phyloP scores from a whole-genome alignment of 2,113 vertebrate genomes.

The Ameiurus melas region DNA sequence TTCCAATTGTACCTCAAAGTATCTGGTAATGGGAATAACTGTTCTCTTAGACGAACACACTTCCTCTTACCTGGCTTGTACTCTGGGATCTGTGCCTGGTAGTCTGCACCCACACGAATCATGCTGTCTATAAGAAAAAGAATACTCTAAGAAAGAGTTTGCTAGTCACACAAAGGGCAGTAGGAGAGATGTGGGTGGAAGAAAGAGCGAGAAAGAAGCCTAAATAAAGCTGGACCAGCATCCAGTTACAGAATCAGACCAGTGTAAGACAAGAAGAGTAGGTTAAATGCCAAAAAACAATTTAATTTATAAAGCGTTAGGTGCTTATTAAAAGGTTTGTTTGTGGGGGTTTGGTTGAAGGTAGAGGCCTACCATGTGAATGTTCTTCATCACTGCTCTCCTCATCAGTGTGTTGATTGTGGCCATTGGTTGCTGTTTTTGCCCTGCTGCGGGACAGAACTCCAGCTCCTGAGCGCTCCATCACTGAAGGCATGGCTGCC shows the following conservation, averaged over 20 bases:
- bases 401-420: conserved; percentile 70
- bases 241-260: not conserved
- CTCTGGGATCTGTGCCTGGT: conserved; percentile 90
- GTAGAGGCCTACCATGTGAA: conserved; percentile 64
- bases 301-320: not conserved
- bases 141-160: conserved; percentile 33
- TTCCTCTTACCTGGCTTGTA: conserved; percentile 83
- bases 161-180: conserved; percentile 46
- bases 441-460: conserved; percentile 87
- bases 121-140: conserved; percentile 80
- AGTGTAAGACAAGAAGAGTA: conserved; percentile 16
- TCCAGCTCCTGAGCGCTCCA: conserved; percentile 84
- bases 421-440: conserved; percentile 83
- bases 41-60: not conserved
- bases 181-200: conserved; percentile 55
- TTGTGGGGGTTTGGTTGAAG: not conserved
- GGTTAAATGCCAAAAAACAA: not conserved
- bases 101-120: conserved; percentile 92
- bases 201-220: conserved; percentile 44
- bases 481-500: conserved; percentile 83
- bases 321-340: not conserved
- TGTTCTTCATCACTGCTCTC: conserved; percentile 79
- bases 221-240: conserved; percentile 17
- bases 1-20: not conserved
- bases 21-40: not conserved